These are phyloP conservation scores for Drosophila tripunctata DNA, from an alignment of 2,888 invertebrate species.

Conservation along the genomic window DNA sequence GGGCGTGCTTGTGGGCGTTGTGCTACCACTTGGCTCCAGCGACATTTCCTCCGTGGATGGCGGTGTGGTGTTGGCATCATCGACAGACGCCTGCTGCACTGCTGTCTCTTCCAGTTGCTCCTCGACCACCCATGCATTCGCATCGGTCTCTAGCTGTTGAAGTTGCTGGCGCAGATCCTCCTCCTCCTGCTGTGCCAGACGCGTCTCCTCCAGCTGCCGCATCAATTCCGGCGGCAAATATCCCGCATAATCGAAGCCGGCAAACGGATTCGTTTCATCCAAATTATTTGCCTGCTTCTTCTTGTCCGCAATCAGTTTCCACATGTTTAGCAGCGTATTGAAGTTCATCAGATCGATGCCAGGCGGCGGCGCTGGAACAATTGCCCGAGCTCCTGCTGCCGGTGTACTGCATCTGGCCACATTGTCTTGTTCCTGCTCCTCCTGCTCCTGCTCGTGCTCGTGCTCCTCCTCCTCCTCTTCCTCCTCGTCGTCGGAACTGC, in stretches of 20 bases:
- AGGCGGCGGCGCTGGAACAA: slow-evolving; percentile 14
- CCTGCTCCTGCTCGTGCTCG: slow-evolving; percentile 3
- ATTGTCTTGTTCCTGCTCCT: not conserved
- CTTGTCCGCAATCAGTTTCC: slow-evolving; percentile 79
- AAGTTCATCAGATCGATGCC: slow-evolving; percentile 65
- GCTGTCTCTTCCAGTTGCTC: too few species aligned
- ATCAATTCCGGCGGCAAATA: slow-evolving; percentile 67
- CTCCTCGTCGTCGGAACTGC: slow-evolving; percentile 67
- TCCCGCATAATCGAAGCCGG: slow-evolving; percentile 60
- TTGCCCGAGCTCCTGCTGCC: slow-evolving; percentile 8
- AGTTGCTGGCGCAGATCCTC: slow-evolving; percentile 39
- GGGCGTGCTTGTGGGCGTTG: slow-evolving; percentile 21
- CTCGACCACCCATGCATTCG: slow-evolving; percentile 25
- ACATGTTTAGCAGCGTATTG: slow-evolving; percentile 72
- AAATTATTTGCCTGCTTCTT: slow-evolving; percentile 59
- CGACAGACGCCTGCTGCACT: too few species aligned
- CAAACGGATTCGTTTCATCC: slow-evolving; percentile 44
- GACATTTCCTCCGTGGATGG: slow-evolving; percentile 35
- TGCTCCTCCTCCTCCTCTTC: slow-evolving; percentile 8
- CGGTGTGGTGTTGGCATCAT: too few species aligned
- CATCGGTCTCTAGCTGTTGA: slow-evolving; percentile 34
- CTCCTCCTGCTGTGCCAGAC: slow-evolving; percentile 31
- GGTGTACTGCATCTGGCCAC: slow-evolving; percentile 7
- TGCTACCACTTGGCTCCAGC: slow-evolving; percentile 25
- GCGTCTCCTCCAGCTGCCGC: slow-evolving; percentile 56